These are phyloP conservation scores for Aphis craccivora DNA, from an alignment of 1,140 invertebrate species.

Conservation along the genomic window DNA sequence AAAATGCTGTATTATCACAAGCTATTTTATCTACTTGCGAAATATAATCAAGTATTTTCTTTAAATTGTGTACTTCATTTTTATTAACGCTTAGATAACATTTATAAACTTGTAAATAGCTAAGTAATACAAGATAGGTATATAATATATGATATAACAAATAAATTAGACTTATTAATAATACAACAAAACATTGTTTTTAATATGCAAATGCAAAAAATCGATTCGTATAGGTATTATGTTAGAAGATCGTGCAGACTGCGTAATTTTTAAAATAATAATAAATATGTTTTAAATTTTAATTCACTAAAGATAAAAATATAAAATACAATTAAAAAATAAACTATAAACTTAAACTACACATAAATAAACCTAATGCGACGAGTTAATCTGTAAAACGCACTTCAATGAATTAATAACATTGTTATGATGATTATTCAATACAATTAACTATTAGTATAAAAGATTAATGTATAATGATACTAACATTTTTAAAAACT, in stretches of 20 bases:
- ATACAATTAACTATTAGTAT: constrained; percentile 29
- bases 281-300: not conserved
- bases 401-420: not conserved
- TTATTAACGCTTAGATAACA: not conserved
- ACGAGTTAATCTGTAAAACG: not conserved
- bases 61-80: not conserved
- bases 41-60: not conserved
- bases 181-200: constrained; percentile 13
- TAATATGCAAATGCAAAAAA: constrained; percentile 24
- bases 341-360: constrained; percentile 32
- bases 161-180: constrained; percentile 24
- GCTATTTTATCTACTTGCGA: constrained; percentile 26
- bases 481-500: constrained; percentile 35
- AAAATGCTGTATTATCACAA: not conserved
- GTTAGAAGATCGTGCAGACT: constrained; percentile 30
- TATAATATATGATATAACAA: not conserved
- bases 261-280: not conserved
- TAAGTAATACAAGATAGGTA: not conserved
- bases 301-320: constrained; percentile 13
- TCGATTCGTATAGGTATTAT: constrained; percentile 14
- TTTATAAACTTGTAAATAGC: not conserved
- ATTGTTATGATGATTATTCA: not conserved
- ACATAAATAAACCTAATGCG: not conserved
- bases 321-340: constrained; percentile 51
- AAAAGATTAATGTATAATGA: constrained; percentile 47